Conservation (phyloP, 2,888 invertebrate genomes). For the Melipona bicolor region DNA sequence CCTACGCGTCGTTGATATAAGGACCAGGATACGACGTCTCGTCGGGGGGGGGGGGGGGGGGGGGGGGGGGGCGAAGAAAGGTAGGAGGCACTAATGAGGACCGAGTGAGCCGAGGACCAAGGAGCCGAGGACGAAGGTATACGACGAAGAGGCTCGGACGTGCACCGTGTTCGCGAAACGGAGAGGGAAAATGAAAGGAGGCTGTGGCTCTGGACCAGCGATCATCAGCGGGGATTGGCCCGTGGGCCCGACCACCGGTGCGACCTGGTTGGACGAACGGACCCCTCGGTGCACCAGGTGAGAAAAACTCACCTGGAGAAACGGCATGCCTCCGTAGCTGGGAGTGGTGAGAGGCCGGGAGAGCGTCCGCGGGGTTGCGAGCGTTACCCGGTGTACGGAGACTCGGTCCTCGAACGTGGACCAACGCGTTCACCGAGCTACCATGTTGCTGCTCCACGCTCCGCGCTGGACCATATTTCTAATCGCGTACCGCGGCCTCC, state of each 20-base stretch:
- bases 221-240: slow-evolving; percentile 79
- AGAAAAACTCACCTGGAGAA: slow-evolving; percentile 73
- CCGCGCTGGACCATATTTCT: slow-evolving; percentile 17
- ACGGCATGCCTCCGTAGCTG: slow-evolving; percentile 69
- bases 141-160: slow-evolving; percentile 28
- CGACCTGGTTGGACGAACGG: slow-evolving; percentile 77
- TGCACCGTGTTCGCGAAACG: slow-evolving; percentile 28
- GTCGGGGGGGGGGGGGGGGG: no score
- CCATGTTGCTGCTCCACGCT: slow-evolving; percentile 29
- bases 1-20: slow-evolving; percentile 69
- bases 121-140: slow-evolving; percentile 11
- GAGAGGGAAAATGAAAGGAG: slow-evolving; percentile 73
- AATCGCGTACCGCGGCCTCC: not conserved
- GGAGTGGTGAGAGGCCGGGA: slow-evolving; percentile 65
- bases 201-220: slow-evolving; percentile 77
- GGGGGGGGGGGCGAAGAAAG: slow-evolving; percentile 63
- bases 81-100: slow-evolving; percentile 78
- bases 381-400: slow-evolving; percentile 4
- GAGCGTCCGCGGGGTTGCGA: slow-evolving; percentile 46
- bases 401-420: not conserved
- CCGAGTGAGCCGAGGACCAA: slow-evolving; percentile 37
- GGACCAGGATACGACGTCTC: slow-evolving; percentile 69
- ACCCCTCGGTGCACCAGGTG: slow-evolving; percentile 71
- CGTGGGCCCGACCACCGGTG: slow-evolving; percentile 68
- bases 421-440: slow-evolving; percentile 25